Base-by-base conservation (phyloP, 2,888 invertebrate genomes). In the Dilophus febrilis region DNA sequence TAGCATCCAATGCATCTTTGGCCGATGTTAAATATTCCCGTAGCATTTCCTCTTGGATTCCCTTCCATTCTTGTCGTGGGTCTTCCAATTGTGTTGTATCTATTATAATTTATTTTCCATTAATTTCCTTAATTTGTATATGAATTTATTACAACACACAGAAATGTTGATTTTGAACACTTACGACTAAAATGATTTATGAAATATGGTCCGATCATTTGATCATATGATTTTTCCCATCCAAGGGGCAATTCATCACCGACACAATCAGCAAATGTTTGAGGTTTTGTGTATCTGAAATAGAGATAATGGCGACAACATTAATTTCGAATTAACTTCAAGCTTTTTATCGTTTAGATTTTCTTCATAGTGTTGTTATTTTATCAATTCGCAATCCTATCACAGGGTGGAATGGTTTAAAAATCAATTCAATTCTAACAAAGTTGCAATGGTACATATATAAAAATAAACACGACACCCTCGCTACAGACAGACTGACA, bases 1-100 rank as follows among this genome's bases (percentile, higher is more conserved):
- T 94, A 51, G 92, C 91, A 75, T 88, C 87, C 59, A 95, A 70
- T 58, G 88, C 88, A 67, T 91, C 88, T 69, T 92, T 87, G 47
- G 95, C 94, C 46, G 90, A 90, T 53, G 83, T 82, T 57, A 95
- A 76, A 69, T 95, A 95, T 58, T 94, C 92, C 61, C 88, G 77
- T 60, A 95, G 72, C 95, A 95, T 95, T 48, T 81, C 83, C 68
- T 95, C 92, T 67, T 95, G 95, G 53, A 91, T 82, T 54, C 80
- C 82, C 56, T 91, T 77, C 94, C 94, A 95, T 77, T 92, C 91
- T 66, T 87, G 74, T 54, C 94, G 72, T 46, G 95, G 95, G 66
- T 95, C 94, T 68, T 95, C 94, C 47, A 94, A 67, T 66, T 95
- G 94, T 57, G 92, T 95, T 56, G 81, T 79, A 72, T 92, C 90